These are phyloP conservation scores for Drosophila anomelani DNA, from an alignment of 2,888 invertebrate genomes.

Conservation along the genomic window DNA sequence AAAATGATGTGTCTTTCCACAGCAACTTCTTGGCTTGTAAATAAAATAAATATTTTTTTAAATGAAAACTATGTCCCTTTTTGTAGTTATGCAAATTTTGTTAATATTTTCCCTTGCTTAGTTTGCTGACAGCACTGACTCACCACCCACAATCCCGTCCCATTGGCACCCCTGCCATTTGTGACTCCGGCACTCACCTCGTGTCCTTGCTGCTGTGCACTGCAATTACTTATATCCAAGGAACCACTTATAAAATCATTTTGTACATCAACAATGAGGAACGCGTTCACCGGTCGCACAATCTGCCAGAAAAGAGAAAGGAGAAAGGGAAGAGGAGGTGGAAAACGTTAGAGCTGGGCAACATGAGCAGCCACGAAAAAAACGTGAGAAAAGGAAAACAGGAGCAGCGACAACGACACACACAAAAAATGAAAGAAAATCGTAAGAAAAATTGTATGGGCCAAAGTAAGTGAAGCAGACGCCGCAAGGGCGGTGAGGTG, in stretches of 20 bases:
- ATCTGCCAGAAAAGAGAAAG: slow-evolving; percentile 86
- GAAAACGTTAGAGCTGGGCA: slow-evolving; percentile 40
- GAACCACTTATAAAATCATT: slow-evolving; percentile 99
- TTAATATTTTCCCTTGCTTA: neutral
- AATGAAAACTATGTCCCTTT: neutral
- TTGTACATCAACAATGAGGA: slow-evolving; percentile 98
- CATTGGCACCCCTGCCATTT: slow-evolving; percentile 8
- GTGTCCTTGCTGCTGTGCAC: slow-evolving; percentile 94
- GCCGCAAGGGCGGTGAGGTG: slow-evolving; percentile 57
- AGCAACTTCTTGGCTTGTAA: neutral
- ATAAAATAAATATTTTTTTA: neutral
- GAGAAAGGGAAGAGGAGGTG: slow-evolving; percentile 24
- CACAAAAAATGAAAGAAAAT: slow-evolving; percentile 66
- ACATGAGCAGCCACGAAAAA: slow-evolving; percentile 47
- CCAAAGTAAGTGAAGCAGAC: slow-evolving; percentile 72
- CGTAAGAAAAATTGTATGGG: slow-evolving; percentile 67
- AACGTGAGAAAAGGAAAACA: slow-evolving; percentile 52
- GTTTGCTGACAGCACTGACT: slow-evolving; percentile 3
- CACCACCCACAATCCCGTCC: slow-evolving; percentile 2
- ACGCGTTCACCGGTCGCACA: slow-evolving; percentile 93
- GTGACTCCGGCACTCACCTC: slow-evolving; percentile 86
- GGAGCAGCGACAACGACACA: slow-evolving; percentile 60
- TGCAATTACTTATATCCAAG: slow-evolving; percentile 95
- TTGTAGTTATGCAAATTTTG: neutral
- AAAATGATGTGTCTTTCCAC: neutral